A percentile compares a stretch with the other conserved stretches of the same genome.
Evolutionary conservation across 2,888 invertebrate species (phyloP).

Genomic region (Cryptocephalus primarius): DNA sequence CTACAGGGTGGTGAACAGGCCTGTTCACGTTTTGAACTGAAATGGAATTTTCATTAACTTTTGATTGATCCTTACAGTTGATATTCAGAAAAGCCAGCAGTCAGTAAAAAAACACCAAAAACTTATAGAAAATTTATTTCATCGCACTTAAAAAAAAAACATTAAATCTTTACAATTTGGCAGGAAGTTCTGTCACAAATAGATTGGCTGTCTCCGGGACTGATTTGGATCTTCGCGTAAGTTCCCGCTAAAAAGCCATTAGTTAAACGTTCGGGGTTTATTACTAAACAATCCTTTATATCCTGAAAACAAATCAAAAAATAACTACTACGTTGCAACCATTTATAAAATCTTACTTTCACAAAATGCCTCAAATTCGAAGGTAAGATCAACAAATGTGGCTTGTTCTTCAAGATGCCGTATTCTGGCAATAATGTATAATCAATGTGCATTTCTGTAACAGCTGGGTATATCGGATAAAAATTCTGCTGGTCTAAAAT

Average conservation of each 20-base stretch:
- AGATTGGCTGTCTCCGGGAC: conserved; percentile 13
- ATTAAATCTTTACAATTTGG: conserved; percentile 9
- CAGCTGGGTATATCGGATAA: conserved; percentile 72
- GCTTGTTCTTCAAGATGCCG: conserved; percentile 60
- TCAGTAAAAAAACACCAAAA: too few relatives aligned
- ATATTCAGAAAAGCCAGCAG: too few relatives aligned
- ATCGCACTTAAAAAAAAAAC: too few relatives aligned
- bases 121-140: too few relatives aligned
- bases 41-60: too few relatives aligned
- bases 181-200: conserved; percentile 16
- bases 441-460: conserved; percentile 56
- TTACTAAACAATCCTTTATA: conserved; percentile 63
- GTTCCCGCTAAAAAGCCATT: conserved; percentile 68
- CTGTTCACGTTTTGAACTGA: too few relatives aligned
- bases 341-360: conserved; percentile 44
- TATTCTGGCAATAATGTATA: conserved; percentile 58
- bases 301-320: conserved; percentile 44
- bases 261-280: conserved; percentile 77
- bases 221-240: conserved; percentile 57
- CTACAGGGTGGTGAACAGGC: too few relatives aligned
- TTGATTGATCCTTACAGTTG: too few relatives aligned
- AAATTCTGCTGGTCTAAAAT: conserved; percentile 67
- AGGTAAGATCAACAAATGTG: conserved; percentile 75
- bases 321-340: not conserved
- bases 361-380: conserved; percentile 76